Conservation (phyloP, 2,113 vertebrate species). For the Gopherus evgoodei region DNA sequence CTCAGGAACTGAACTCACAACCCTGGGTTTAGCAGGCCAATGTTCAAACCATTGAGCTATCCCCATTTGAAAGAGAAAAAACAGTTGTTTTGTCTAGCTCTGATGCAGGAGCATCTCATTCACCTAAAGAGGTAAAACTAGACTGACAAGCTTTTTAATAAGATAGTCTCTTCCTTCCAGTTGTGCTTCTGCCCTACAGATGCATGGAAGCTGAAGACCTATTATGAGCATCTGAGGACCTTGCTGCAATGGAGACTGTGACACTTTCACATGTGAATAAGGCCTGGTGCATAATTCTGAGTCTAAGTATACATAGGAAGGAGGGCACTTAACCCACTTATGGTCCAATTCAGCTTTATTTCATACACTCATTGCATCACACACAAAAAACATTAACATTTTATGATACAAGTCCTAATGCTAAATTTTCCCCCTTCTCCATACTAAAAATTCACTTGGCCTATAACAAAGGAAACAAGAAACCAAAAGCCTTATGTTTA, state of each 20-base stretch:
- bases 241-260: background rate
- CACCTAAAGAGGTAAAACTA: background rate
- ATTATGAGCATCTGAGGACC: background rate
- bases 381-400: background rate
- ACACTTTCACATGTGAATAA: background rate
- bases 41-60: too few species aligned
- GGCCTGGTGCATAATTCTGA: rapidly evolving
- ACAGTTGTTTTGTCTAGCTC: background rate
- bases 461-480: constrained; percentile 58
- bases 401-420: background rate
- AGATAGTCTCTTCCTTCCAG: background rate
- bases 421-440: background rate
- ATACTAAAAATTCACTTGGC: constrained; percentile 44
- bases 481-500: constrained; percentile 54
- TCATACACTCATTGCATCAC: background rate
- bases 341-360: background rate
- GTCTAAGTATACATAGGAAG: background rate
- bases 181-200: background rate
- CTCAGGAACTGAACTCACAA: too few species aligned
- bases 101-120: background rate
- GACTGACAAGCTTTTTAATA: background rate
- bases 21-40: too few species aligned
- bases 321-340: background rate
- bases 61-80: background rate
- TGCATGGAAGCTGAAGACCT: background rate